Base-by-base conservation (phyloP, 2,113 vertebrate species). In the Onychorhynchus coronatus region DNA sequence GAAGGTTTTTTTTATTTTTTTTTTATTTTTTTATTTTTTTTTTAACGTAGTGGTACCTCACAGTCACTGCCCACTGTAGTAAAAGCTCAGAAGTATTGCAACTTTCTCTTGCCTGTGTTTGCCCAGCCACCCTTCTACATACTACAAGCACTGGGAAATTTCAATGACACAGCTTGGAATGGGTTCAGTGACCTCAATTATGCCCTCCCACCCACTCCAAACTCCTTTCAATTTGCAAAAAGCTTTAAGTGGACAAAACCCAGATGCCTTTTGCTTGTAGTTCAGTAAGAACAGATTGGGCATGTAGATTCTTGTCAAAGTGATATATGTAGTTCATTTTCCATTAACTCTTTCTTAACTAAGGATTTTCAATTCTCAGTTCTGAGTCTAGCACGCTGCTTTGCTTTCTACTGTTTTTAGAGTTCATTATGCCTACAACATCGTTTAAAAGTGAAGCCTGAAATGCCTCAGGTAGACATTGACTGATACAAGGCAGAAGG, bases 221-320 rank as follows among this genome's bases (percentile, higher is more conserved):
- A 97, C 93, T 96, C 96, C 97, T 98, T 98, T 98, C 97, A 98
- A 97, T 96, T 97, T 98, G 95, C 90, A 97, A 97, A 97, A 97
- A 97, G 97, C 94, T 97, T 97, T 96, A 95, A 97, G 96, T 91
- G 96, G 97, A 98, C 95, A 95, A 95, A 98, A 98, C 93, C 96
- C 98, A 98, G 98, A 98, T 90, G 94, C 97, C 93, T 93, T 85
- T 85, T 97, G 93, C 93, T 91, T 96, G 88, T 85, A 91, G 94
- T 86, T 97, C 98, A 97, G 96, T 95, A 96, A 97, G 97, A 98
- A 97, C 97, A 98, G 98, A 97, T 97, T 98, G 96, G 96, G 89
- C 97, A 92, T 97, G 88, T 91, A 97, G 96, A 83, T 96, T 95
- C 96, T 97, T 97, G 72, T 96, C 85, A 85, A 93, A 96, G 93